Base-by-base conservation (phyloP, 2,797 vertebrate species). In the Eulemur rubriventer region DNA sequence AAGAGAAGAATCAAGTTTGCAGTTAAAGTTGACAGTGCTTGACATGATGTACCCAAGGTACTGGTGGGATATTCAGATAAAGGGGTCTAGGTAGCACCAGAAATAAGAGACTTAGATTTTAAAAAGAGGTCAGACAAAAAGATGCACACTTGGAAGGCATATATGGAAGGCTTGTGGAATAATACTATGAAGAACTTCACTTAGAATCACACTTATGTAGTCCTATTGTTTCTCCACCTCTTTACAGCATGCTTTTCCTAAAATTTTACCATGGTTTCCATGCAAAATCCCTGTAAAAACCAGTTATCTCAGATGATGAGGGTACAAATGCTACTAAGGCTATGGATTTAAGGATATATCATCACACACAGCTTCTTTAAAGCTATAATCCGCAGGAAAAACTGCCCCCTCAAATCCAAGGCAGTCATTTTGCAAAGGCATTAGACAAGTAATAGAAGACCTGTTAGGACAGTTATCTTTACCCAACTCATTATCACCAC, bases 211-310 rank as follows among this genome's bases (percentile, higher is more conserved):
- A 63, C n/a, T 63, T 65, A 59, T 0, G 6, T 1, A 57, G 61
- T 52, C 18, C 67, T 79, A 72, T n/a, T 80, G 61, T 38, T 69
- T 87, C 57, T 87, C 67, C 7, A 30, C 2, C 35, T 76, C 61
- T 72, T 92, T 67, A 86, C 90, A 86, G 69, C 30, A 78, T n/a
- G 33, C 22, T 95, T 89, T 92, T 67, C 65, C 89, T 83, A 69
- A 83, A 83, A 93, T 48, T 8, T 79, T 24, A 35, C 70, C 28
- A 57, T 0, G 26, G 50, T 59, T 63, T 75, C 65, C 57, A 83
- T 0, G 28, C 28, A 80, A 84, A 94, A 43, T 50, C 75, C 89
- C 65, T 82, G 4, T 55, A 65, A 76, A 86, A 89, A 30, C 6
- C 14, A 70, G 50, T 55, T 76, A 76, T 7, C 22, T 81, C 63